Evolutionary conservation across 2,888 invertebrate genomes (phyloP), one percentile per base, ranked within the genome.

Genomic region (Leptopilina myrica): DNA sequence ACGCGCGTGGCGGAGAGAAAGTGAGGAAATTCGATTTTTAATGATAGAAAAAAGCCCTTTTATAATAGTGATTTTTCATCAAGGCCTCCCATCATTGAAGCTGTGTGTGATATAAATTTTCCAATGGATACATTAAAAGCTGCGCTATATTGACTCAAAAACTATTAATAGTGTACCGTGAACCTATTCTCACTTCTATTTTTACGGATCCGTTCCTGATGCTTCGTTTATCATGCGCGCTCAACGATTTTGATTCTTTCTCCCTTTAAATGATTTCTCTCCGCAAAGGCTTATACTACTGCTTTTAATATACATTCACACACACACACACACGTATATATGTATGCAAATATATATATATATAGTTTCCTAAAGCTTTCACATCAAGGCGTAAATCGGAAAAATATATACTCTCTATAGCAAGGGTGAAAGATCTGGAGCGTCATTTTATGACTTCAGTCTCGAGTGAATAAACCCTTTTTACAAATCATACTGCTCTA

Each of bases 181-280:
- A 79, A 81, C 77, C 77, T 79, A 81, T 81, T 81, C 81, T 26
- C 76, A 78, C 76, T 81, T 81, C 81, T 81, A 81, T 79, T 81
- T 81, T 79, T 77, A 81, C 77, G 59, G 49, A 67, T 67, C 49
- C 49, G 67, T 67, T 80, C 78, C 79, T 83, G 67, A 67, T 67
- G 49, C 49, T 67, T 26, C 67, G 20, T 67, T 49, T 46, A 67
- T 49, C 67, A 67, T 67, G 67, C 67, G 49, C 67, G 67, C 67
- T 67, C 67, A 67, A 49, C 26, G 26, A 20, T 69, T 59, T 73
- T 73, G 53, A 73, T 53, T 46, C 33, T 46, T 9, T 73, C 53
- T 69, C 53, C 69, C 33, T 73, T 73, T 73, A 73, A 73, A 73
- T 56, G 69, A 53, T 73, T 73, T 73, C 53, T 73, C 33, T 73